phyloP scores from a whole-genome alignment of 2,888 invertebrate species.

The Athripsodes cinereus region DNA sequence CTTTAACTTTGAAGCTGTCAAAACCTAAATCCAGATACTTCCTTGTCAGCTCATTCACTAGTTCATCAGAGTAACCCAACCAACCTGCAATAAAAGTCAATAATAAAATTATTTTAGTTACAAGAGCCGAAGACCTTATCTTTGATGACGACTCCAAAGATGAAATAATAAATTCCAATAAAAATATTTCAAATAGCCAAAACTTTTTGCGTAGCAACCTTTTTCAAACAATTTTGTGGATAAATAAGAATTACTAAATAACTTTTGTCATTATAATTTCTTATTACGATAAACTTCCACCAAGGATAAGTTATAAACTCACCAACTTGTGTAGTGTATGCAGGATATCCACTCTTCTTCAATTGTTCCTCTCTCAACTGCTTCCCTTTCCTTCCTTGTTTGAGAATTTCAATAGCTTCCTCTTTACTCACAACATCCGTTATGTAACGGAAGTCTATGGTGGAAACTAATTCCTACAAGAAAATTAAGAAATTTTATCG shows the following conservation, averaged over 20 bases:
- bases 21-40: conserved; percentile 72
- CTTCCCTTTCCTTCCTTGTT: conserved; percentile 52
- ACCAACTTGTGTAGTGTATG: conserved; percentile 82
- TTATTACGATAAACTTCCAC: too few relatives aligned
- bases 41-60: conserved; percentile 61
- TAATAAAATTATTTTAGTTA: too few relatives aligned
- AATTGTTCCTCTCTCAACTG: conserved; percentile 58
- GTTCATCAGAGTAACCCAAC: conserved; percentile 79
- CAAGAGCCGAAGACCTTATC: too few relatives aligned
- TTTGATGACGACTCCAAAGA: too few relatives aligned
- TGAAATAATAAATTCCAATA: too few relatives aligned
- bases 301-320: too few relatives aligned
- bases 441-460: conserved; percentile 81
- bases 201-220: too few relatives aligned
- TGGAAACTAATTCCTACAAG: conserved; percentile 62
- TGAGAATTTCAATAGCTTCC: conserved; percentile 69
- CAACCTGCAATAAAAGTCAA: conserved; percentile 59
- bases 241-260: too few relatives aligned
- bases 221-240: too few relatives aligned
- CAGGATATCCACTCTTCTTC: conserved; percentile 67
- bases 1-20: conserved; percentile 82
- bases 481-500: too few relatives aligned
- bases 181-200: too few relatives aligned
- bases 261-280: too few relatives aligned
- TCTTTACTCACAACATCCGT: conserved; percentile 76